Percentiles rank a stretch among this genome's conserved stretches.
These are phyloP conservation scores for Ictalurus furcatus DNA, from an alignment of 2,113 vertebrate species.

Conservation along the genomic window DNA sequence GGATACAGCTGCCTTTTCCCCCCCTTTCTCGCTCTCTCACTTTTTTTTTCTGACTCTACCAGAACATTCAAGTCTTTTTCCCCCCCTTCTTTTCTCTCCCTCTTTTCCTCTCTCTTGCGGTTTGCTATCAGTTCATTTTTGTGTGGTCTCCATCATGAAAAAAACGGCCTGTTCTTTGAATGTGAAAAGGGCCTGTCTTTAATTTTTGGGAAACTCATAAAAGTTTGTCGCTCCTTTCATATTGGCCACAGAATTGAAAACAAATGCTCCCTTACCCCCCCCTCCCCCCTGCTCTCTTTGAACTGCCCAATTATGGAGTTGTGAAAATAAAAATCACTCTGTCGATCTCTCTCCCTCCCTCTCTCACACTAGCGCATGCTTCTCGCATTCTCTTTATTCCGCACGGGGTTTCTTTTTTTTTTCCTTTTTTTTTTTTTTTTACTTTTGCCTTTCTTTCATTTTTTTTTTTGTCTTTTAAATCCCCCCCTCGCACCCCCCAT, in stretches of 20 bases:
- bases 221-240: slow-evolving; percentile 83
- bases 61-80: background rate
- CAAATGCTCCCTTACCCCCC: slow-evolving; percentile 82
- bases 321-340: slow-evolving; percentile 90
- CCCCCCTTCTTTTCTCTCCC: background rate
- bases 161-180: slow-evolving; percentile 84
- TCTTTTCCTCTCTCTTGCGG: slow-evolving; percentile 47
- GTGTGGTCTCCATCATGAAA: slow-evolving; percentile 89
- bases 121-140: slow-evolving; percentile 87
- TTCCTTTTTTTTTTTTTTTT: slow-evolving; percentile 40
- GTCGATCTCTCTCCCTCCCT: slow-evolving; percentile 62
- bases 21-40: background rate
- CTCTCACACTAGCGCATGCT: slow-evolving; percentile 65
- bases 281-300: slow-evolving; percentile 79
- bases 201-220: slow-evolving; percentile 94
- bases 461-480: slow-evolving; percentile 21
- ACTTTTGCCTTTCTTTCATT: slow-evolving; percentile 32
- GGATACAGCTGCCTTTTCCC: slow-evolving; percentile 50
- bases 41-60: slow-evolving; percentile 28
- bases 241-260: slow-evolving; percentile 87
- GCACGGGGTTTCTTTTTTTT: slow-evolving; percentile 39
- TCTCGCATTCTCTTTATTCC: slow-evolving; percentile 64
- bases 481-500: background rate
- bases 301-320: slow-evolving; percentile 95
- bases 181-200: slow-evolving; percentile 89